Evolutionary conservation across 2,888 invertebrate genomes (phyloP), one percentile per base, ranked within the genome.

Genomic region (Stenotaenia linearis): DNA sequence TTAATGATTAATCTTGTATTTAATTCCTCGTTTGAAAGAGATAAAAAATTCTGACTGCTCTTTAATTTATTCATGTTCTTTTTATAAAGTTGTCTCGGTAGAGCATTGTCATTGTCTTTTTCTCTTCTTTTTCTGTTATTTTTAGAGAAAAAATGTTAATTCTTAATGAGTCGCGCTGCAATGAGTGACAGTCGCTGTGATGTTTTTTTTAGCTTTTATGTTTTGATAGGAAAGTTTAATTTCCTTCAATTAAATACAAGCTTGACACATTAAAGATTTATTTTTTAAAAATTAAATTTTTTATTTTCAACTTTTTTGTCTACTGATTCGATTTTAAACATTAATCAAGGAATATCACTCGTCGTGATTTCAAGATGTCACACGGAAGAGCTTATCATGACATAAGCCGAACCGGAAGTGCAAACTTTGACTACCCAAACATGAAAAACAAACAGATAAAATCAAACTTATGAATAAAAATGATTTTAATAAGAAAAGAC

Each of bases 21-120:
- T 32, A 32, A 7, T 45, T 45, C 45, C n/a, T 45, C n/a, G n/a
- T 1, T 15, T 3, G 18, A n/a, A 45, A 15, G 25, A 25, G 61
- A 6, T 28, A 61, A 61, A 61, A 23, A 61, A 25, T 5, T 15
- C 12, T 28, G 28, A 61, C 28, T 61, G 61, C 25, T 1, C 9
- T 61, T 61, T 61, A 23, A 61, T 61, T 25, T 61, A 61, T 61
- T 61, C 61, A 61, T 61, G 61, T 45, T n/a, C n/a, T 45, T 45
- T n/a, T 4, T 45, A 45, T 45, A 45, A 45, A 45, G 7, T 18
- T 15, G 18, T 45, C 45, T 45, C 4, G n/a, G n/a, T n/a, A n/a
- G n/a, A n/a, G n/a, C n/a, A 3, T 12, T 45, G 45, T n/a, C 12
- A 45, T 12, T 45, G 56, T 61, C 25, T 61, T 61, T 15, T 61